These are phyloP conservation scores for Cinclus mexicanus DNA, from an alignment of 2,113 vertebrate species.

Conservation along the genomic window DNA sequence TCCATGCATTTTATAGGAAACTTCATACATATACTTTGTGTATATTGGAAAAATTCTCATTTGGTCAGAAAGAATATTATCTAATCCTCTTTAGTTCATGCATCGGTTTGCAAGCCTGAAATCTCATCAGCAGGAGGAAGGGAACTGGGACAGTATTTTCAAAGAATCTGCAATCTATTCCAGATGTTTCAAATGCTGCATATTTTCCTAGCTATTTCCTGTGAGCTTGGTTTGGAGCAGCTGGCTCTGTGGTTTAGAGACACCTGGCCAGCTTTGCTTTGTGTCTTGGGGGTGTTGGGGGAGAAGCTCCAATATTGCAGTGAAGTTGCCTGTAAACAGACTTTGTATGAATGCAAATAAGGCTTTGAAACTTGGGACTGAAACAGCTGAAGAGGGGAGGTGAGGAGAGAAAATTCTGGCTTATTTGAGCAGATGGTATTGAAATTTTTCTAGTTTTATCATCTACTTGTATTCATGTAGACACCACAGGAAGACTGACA, in stretches of 20 bases:
- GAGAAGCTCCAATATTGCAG: not conserved
- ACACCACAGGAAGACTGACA: not conserved
- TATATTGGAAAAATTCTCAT: not conserved
- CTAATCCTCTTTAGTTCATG: constrained; percentile 6
- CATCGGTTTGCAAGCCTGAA: constrained; percentile 58
- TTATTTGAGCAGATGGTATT: not conserved
- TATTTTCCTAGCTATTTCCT: constrained; percentile 68
- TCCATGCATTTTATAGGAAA: not conserved
- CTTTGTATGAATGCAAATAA: constrained; percentile 34
- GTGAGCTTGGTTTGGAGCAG: constrained; percentile 56
- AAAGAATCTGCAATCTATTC: constrained; percentile 56
- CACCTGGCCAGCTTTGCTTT: constrained; percentile 52
- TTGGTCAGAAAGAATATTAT: not conserved
- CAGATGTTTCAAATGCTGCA: constrained; percentile 54
- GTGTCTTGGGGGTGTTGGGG: not conserved
- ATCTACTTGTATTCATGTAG: not conserved
- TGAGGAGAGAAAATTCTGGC: not conserved
- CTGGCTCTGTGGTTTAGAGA: constrained; percentile 55
- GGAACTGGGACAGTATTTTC: constrained; percentile 53
- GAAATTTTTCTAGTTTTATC: not conserved
- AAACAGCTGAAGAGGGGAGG: not conserved
- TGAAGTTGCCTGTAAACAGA: constrained; percentile 33
- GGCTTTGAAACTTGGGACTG: not conserved
- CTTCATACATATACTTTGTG: not conserved
- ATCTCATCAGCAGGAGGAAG: constrained; percentile 58